phyloP scores from a whole-genome alignment of 2,113 vertebrate species.

The Xiphophorus maculatus region DNA sequence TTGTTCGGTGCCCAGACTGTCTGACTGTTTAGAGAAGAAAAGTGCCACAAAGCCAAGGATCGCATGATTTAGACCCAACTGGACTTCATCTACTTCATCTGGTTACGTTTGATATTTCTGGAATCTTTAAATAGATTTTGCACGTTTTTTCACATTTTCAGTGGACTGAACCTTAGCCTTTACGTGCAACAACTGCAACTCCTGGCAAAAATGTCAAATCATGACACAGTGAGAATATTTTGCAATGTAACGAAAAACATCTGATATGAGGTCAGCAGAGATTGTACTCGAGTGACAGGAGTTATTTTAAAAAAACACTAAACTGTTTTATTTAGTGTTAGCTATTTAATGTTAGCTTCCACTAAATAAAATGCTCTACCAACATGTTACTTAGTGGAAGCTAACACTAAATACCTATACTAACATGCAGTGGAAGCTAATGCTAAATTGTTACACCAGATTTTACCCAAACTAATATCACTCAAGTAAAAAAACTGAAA shows the following conservation, averaged over 20 bases:
- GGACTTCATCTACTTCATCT: slow-evolving; percentile 13
- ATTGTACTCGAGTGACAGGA: no score
- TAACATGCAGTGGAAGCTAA: no score
- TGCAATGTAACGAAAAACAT: background rate
- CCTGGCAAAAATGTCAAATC: background rate
- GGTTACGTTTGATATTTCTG: slow-evolving; percentile 13
- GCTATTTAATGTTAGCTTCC: no score
- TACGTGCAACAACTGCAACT: background rate
- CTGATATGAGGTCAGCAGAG: no score
- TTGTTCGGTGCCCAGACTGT: slow-evolving; percentile 7
- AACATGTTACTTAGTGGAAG: no score
- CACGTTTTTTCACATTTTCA: slow-evolving; percentile 35
- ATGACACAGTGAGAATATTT: background rate
- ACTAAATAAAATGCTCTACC: no score
- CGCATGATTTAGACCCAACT: background rate
- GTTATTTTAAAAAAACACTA: no score
- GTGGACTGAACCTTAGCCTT: background rate
- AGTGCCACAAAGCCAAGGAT: slow-evolving; percentile 55
- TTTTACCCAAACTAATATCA: no score
- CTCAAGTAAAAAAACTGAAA: no score
- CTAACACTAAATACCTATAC: no score
- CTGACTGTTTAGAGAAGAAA: slow-evolving; percentile 38
- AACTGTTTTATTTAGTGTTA: no score
- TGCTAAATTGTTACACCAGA: no score
- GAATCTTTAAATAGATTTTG: slow-evolving; percentile 25